Evolutionary conservation across 92 coral and sea anemone species (phyloP), one percentile per base, ranked within the genome.

Genomic region (Siderastrea siderea): DNA sequence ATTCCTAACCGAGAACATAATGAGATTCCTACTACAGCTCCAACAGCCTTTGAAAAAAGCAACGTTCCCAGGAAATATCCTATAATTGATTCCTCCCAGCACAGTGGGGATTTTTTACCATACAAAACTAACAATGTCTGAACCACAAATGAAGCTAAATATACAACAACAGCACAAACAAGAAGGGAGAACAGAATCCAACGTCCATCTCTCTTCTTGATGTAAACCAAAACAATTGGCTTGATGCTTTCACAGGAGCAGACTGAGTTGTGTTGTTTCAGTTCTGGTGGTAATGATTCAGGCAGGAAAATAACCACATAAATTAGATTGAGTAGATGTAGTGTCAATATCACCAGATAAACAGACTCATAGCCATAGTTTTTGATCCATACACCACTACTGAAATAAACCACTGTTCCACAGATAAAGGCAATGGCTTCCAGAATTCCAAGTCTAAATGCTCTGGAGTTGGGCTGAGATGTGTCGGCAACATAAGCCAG

Each of bases 401-500:
- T 77, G 48, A 92, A 94, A 9, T 95, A 94, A 6, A 96, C 96
- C 47, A 91, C 71, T 54, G 92, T 93, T 38, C 99, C 99, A 77
- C 99, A 89, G 52, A 95, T 66, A 62, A 96, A 93, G 58, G 99
- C 98, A 45, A 96, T 87, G 16, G 98, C 98, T 78, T 96, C 99
- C 7, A 96, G 95, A 68, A 92, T 80, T 38, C 96, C 95, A 62
- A 95, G 89, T 44, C 93, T 92, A 52, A 96, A 72, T 4, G 99
- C 93, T 79, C 96, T 86, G 53, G 80, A 81, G 6, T 88, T 83
- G 5, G 95, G 91, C 38, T 82, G 87, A 14, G 95, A 85, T 47
- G 99, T 96, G 81, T 96, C 99, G 1, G 96, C 96, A 2, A 93
- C 91, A 67, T 94, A 96, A 6, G 98, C 99, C 43, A 94, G 91